These are phyloP conservation scores for Diprion similis DNA, from an alignment of 1,140 invertebrate genomes.

Conservation along the genomic window DNA sequence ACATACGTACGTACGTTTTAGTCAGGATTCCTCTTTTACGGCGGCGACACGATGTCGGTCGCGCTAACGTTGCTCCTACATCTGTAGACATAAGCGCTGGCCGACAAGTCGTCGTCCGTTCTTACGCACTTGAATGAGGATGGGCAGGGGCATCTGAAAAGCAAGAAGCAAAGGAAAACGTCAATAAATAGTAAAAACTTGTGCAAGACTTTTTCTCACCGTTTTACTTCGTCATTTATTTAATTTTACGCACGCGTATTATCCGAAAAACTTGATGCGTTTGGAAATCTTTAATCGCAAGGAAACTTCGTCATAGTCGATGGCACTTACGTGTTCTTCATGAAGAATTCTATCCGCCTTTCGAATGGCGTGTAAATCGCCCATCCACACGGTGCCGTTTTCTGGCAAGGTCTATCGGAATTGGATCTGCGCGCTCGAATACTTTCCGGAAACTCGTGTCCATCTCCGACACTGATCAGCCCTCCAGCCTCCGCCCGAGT, in stretches of 20 bases:
- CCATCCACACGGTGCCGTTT: conserved; percentile 68
- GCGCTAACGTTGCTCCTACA: conserved; percentile 57
- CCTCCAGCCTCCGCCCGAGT: background rate
- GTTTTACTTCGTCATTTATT: too few species aligned
- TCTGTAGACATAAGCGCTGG: conserved; percentile 67
- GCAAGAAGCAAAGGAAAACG: conserved; percentile 28
- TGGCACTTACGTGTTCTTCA: conserved; percentile 69
- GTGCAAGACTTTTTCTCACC: too few species aligned
- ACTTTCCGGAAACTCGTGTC: background rate
- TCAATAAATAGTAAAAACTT: background rate
- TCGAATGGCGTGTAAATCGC: conserved; percentile 65
- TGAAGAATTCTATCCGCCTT: conserved; percentile 63
- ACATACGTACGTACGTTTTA: conserved; percentile 19
- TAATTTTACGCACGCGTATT: too few species aligned
- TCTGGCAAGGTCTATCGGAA: conserved; percentile 34
- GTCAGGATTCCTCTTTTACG: conserved; percentile 32
- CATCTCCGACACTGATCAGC: too few species aligned
- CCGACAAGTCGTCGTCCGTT: conserved; percentile 65
- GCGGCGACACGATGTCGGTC: conserved; percentile 43
- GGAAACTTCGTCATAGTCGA: conserved; percentile 1
- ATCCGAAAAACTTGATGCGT: too few species aligned
- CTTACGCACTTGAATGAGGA: conserved; percentile 59
- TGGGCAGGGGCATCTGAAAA: conserved; percentile 66
- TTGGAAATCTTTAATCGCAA: too few species aligned
- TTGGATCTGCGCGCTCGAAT: conserved; percentile 9